phyloP scores from a whole-genome alignment of 1,140 invertebrate genomes.

The Zaprionus davidi region DNA sequence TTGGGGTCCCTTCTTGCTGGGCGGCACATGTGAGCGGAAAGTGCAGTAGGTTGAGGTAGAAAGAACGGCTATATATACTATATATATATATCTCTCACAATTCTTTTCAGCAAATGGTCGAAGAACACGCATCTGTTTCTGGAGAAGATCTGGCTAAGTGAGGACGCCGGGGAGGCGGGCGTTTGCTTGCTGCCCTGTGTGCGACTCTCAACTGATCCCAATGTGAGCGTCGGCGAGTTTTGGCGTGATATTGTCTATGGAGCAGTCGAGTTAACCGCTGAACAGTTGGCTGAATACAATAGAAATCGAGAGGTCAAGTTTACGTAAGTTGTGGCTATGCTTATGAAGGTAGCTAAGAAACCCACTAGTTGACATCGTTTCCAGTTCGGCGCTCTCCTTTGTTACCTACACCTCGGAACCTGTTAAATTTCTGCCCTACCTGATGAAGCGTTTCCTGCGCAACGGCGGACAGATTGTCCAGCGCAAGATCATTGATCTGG shows the following conservation, averaged over 20 bases:
- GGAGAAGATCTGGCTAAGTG: slow-evolving; percentile 87
- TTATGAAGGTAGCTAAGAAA: neutral
- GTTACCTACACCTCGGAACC: slow-evolving; percentile 88
- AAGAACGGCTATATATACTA: neutral
- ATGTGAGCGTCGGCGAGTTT: slow-evolving; percentile 57
- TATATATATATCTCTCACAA: neutral
- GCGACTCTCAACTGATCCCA: slow-evolving; percentile 82
- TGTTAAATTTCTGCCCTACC: slow-evolving; percentile 86
- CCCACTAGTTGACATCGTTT: slow-evolving; percentile 53
- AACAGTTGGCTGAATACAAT: slow-evolving; percentile 85
- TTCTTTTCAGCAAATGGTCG: slow-evolving; percentile 87
- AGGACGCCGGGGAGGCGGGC: slow-evolving; percentile 86
- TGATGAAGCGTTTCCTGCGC: slow-evolving; percentile 86
- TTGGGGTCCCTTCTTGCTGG: slow-evolving; percentile 89
- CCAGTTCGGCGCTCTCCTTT: slow-evolving; percentile 87
- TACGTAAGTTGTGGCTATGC: slow-evolving; percentile 81
- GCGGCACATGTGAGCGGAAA: slow-evolving; percentile 86
- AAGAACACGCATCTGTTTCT: slow-evolving; percentile 87
- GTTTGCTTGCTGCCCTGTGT: slow-evolving; percentile 87
- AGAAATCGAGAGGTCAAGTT: slow-evolving; percentile 84
- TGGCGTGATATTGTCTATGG: slow-evolving; percentile 88
- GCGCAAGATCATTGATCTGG: slow-evolving; percentile 85
- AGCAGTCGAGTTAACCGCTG: slow-evolving; percentile 84
- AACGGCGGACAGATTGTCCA: slow-evolving; percentile 86
- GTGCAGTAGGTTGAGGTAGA: slow-evolving; percentile 85